phyloP scores from a whole-genome alignment of 2,888 invertebrate species.

The Calliphora vomitoria region DNA sequence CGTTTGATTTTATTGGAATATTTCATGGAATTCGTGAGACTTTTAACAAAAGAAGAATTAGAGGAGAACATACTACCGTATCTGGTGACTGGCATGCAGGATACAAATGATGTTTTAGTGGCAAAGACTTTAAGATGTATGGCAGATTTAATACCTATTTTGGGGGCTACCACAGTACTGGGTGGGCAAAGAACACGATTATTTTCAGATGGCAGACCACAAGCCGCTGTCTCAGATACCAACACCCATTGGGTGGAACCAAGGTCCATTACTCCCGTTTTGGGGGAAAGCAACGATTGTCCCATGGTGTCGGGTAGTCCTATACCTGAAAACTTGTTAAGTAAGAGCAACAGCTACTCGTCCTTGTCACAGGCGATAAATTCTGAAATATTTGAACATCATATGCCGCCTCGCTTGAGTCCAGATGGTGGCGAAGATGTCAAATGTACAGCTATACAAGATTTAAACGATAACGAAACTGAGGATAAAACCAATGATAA shows the following conservation, averaged over 20 bases:
- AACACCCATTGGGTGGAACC: slow-evolving; percentile 82
- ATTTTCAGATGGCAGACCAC: slow-evolving; percentile 94
- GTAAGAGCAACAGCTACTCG: slow-evolving; percentile 76
- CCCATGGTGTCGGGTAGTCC: slow-evolving; percentile 83
- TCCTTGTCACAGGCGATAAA: slow-evolving; percentile 77
- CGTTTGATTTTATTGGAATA: slow-evolving; percentile 91
- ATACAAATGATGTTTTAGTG: slow-evolving; percentile 93
- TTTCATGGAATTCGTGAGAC: slow-evolving; percentile 90
- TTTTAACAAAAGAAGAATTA: slow-evolving; percentile 91
- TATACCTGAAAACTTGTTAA: slow-evolving; percentile 79
- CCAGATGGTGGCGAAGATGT: slow-evolving; percentile 94
- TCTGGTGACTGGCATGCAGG: slow-evolving; percentile 94
- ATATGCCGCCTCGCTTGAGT: slow-evolving; percentile 90
- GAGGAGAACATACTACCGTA: slow-evolving; percentile 93
- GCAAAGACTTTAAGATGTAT: slow-evolving; percentile 92
- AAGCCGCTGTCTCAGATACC: slow-evolving; percentile 80
- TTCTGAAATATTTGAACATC: slow-evolving; percentile 77
- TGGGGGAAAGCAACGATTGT: slow-evolving; percentile 79
- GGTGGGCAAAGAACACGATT: slow-evolving; percentile 92
- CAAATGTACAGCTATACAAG: slow-evolving; percentile 83
- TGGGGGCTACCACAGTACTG: slow-evolving; percentile 93
- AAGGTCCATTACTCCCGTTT: slow-evolving; percentile 84
- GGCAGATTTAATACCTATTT: slow-evolving; percentile 92
- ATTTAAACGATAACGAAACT: slow-evolving; percentile 76
- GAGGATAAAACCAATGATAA: slow-evolving; percentile 14